A percentile compares a stretch with the other conserved stretches of the same genome.
phyloP scores from a whole-genome alignment of 2,888 invertebrate genomes.

The Callyntrura guangdongensis region DNA sequence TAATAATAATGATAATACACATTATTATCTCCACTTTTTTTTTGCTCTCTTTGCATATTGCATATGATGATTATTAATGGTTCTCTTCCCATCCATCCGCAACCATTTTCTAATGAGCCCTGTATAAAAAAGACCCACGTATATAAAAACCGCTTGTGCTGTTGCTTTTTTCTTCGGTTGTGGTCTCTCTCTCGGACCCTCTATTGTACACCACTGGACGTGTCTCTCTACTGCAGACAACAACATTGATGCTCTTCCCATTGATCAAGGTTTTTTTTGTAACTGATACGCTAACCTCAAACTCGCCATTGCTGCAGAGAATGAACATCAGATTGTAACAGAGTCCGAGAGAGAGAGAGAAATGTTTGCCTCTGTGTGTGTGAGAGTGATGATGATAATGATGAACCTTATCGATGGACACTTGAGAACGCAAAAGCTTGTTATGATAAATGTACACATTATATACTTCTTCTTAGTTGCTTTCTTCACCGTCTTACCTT shows the following conservation, averaged over 20 bases:
- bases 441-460: constrained; percentile 39
- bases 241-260: background rate
- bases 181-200: background rate
- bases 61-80: constrained; percentile 58
- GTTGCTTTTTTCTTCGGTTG: background rate
- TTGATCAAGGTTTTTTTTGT: constrained; percentile 26
- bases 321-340: constrained; percentile 20
- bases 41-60: constrained; percentile 63
- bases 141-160: constrained; percentile 3
- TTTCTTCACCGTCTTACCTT: constrained; percentile 58
- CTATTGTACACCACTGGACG: constrained; percentile 6
- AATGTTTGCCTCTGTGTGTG: constrained; percentile 15
- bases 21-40: constrained; percentile 42
- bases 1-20: constrained; percentile 49
- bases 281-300: constrained; percentile 57
- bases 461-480: background rate
- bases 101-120: constrained; percentile 23
- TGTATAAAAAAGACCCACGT: background rate
- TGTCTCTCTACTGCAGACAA: background rate
- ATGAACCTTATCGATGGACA: constrained; percentile 51
- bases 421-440: constrained; percentile 46
- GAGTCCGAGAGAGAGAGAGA: constrained; percentile 6
- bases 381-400: background rate
- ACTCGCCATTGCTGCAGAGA: background rate
- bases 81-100: constrained; percentile 42